Evolutionary conservation across 1,140 invertebrate species (phyloP), one percentile per base, ranked within the genome.

Genomic region (Drosophila malerkotliana): DNA sequence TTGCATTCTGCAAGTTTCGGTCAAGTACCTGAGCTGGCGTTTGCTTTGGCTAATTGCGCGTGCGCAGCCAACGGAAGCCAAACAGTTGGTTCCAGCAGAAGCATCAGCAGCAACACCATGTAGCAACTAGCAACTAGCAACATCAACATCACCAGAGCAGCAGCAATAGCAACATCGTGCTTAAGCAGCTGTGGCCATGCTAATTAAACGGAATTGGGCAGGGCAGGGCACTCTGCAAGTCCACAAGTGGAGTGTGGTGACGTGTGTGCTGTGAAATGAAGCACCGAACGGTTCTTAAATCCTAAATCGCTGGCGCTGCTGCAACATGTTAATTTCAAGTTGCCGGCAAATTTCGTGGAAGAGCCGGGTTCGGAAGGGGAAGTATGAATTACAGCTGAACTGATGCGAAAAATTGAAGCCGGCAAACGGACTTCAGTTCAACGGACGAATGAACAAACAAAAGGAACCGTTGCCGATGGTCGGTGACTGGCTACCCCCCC

Each of bases 351-450:
- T 82, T 88, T 88, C 83, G 83, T 88, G 83, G 83, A 88, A 88
- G 76, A 82, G 80, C 79, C 61, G 66, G 49, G 62, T 55, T 54
- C 45, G 54, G 54, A 45, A 72, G 66, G 47, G 68, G 76, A 83
- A 82, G 83, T 77, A 83, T 88, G 83, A 88, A 88, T 88, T 88
- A 88, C 83, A 88, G 87, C 83, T 88, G 83, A 88, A 88, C 83
- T 88, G 83, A 88, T 88, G 83, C 83, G 83, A 64, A 82, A 89
- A 88, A 88, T 88, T 88, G 84, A 79, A 83, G 76, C 78, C 75
- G 67, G 51, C 66, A 41, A 88, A 66, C 64, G 51, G 61, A 44
- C 41, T 12, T 44, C 15, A 44, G 44, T 18, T 52, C 75, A 76
- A 87, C 71, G 83, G 73, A 75, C 75, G 82, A 87, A 57, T 61